Conservation (phyloP, 2,113 vertebrate species). For the Xiphias gladius region DNA sequence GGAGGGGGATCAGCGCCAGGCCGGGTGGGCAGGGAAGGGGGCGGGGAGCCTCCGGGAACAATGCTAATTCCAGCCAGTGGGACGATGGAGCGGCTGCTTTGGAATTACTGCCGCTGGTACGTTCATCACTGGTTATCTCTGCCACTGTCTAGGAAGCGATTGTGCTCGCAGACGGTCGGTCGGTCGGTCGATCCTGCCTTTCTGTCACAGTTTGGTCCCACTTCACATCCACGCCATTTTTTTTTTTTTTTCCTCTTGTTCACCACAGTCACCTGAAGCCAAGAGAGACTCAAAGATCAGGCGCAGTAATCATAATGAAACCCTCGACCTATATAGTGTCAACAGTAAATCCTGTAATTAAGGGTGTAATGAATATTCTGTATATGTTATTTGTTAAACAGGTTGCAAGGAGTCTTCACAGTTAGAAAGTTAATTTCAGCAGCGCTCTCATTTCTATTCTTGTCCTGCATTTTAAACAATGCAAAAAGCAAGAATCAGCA, state of each 20-base stretch:
- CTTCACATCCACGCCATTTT: conserved; percentile 17
- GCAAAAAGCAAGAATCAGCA: background rate
- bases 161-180: conserved; percentile 13
- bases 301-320: conserved; percentile 19
- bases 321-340: conserved; percentile 27
- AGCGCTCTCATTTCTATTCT: background rate
- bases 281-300: background rate
- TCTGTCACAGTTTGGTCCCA: conserved; percentile 22
- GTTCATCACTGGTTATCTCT: conserved; percentile 62
- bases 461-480: background rate
- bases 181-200: conserved; percentile 21
- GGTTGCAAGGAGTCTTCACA: no score
- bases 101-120: conserved; percentile 45
- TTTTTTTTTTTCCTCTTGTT: background rate
- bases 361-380: conserved; percentile 18
- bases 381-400: background rate
- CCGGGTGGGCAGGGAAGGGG: conserved; percentile 40
- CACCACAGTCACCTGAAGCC: background rate
- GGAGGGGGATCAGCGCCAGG: conserved; percentile 51
- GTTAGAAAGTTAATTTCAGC: background rate
- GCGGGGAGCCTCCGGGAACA: conserved; percentile 50
- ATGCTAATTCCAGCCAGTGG: conserved; percentile 73
- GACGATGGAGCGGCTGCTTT: conserved; percentile 44
- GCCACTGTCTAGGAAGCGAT: conserved; percentile 45
- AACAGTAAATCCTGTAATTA: conserved; percentile 26